Conservation (phyloP, 1,140 invertebrate species). For the Pseudomyrmex concolor region DNA sequence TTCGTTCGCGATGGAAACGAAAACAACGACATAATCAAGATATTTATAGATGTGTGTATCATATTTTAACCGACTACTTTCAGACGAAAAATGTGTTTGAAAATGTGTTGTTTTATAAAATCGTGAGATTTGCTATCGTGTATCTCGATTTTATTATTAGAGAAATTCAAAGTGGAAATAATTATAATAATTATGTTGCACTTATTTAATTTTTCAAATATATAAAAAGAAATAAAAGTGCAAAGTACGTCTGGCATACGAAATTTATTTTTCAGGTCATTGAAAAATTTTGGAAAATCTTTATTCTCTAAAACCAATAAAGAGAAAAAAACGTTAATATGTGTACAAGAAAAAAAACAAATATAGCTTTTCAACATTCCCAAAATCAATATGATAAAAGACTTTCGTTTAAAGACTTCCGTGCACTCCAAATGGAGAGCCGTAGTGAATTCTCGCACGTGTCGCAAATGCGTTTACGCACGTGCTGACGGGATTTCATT, state of each 20-base stretch:
- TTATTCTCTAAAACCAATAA: no score
- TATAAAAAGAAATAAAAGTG: no score
- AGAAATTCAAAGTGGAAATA: no score
- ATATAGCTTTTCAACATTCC: background rate
- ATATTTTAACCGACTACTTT: constrained; percentile 13
- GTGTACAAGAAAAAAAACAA: background rate
- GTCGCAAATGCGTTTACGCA: constrained; percentile 62
- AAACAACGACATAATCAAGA: background rate
- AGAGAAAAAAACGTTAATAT: background rate
- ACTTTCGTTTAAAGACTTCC: no score
- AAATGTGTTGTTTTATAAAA: no score
- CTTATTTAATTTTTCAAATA: no score
- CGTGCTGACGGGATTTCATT: constrained; percentile 68
- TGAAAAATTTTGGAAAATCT: no score
- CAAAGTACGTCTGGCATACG: no score
- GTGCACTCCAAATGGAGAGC: background rate
- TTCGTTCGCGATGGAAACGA: background rate
- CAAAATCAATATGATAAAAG: background rate
- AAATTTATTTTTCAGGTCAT: no score
- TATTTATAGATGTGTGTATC: constrained; percentile 1
- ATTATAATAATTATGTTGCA: no score
- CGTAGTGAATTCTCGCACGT: constrained; percentile 48
- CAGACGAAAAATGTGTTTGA: background rate
- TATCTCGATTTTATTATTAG: no score
- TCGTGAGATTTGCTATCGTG: no score